Base-by-base conservation (phyloP, 1,140 invertebrate species). In the Dolichoris vasculosae region DNA sequence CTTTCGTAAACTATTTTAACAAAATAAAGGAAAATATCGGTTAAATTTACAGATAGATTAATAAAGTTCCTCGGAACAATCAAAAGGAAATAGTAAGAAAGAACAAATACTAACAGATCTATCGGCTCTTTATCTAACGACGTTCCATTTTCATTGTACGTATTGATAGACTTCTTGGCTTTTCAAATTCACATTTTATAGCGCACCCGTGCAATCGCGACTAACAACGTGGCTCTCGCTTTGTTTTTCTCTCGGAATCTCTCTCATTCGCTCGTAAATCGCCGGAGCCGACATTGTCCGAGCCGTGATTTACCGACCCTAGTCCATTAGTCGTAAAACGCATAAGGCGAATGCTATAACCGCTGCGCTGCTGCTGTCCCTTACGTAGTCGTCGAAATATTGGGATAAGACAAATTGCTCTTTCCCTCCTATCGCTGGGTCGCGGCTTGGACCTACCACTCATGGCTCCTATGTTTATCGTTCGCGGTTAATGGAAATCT, bases 301-400 rank as follows among this genome's bases (percentile, higher is more conserved):
- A 51, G 35, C n/a, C 75, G 88, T 90, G 90, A 91, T 91, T 91
- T 91, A 91, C 88, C 85, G 90, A 87, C 87, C 87, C 88, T 85
- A 90, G 89, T 91, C 89, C 90, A 90, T 90, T 91, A 91, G 89
- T 89, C 89, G 90, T 88, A 90, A 90, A 90, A 88, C 87, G 84
- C 78, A 69, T 81, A 73, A 80, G 78, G 51, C 64, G 40, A 88
- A 89, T 85, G 84, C 88, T 86, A 88, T 90, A 85, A 84, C 82
- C 87, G 86, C 87, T 85, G 88, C 90, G 11, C 11, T 40, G 17
- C 69, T 35, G 35, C n/a, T 76, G 35, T 20, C 51, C 69, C 80
- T 82, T 73, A 43, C 17, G 46, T 43, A 73, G 32, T 76, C 76
- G 76, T 51, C 89, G 87, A 86, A 86, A 88, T 87, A 88, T 87